Evolutionary conservation across 2,797 vertebrate species (phyloP), one percentile per base, ranked within the genome.

Genomic region (Graptemys geographica): DNA sequence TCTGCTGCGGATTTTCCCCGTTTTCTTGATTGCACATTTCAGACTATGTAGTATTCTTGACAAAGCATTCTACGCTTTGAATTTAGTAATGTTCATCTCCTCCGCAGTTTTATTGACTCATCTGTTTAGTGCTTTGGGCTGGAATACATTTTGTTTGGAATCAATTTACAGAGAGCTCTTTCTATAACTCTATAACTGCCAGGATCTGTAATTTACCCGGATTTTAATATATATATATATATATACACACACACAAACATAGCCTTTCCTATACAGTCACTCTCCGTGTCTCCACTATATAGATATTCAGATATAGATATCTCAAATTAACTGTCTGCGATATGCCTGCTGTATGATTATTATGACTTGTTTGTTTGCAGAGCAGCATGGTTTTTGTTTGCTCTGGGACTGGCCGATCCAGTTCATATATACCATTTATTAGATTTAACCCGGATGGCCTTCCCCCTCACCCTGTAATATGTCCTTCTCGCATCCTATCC

Each of bases 151-250:
- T 81, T 94, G 92, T 88, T 93, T 81, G 93, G 92, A 92, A 53
- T 52, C 95, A 62, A 89, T 92, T 90, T 82, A 88, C 83, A 53
- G 88, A 10, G 92, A 59, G 74, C 94, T 74, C 82, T 56, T 90
- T 44, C 92, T 92, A 91, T 55, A 92, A 52, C 86, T 44, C 92
- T 91, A 91, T 55, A 92, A 52, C 86, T 95, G 3, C 89, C 51
- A 0, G 92, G 88, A 90, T 86, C 83, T 41, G 94, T 96, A 94
- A 97, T 96, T 96, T 95, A 87, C 87, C 93, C 21, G 82, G 93
- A 96, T 93, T 97, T 97, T 97, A 95, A 96, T 96, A 95, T 94
- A 89, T 83, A 57, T 86, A 89, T 83, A 57, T 86, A 88, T 92
- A 96, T 95, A 96, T 95, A 89, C 80, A 7, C 2, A 84, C 19